These are phyloP conservation scores for Zaprionus camerounensis DNA, from an alignment of 1,140 invertebrate genomes.

Conservation along the genomic window DNA sequence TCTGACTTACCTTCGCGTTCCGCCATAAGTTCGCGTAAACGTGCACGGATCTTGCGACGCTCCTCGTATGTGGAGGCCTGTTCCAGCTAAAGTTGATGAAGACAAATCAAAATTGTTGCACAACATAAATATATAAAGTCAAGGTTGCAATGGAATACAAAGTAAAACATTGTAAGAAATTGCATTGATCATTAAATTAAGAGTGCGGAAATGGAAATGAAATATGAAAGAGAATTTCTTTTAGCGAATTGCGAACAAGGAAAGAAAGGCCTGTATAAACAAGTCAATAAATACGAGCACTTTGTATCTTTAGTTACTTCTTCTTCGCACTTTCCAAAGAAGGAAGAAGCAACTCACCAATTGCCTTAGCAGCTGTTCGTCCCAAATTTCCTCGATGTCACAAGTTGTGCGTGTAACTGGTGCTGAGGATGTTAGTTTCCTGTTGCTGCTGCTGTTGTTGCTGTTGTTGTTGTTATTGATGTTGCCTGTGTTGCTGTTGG, in stretches of 20 bases:
- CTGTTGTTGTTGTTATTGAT: slow-evolving; percentile 20
- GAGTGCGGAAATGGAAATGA: too few relatives aligned
- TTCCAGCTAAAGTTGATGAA: slow-evolving; percentile 88
- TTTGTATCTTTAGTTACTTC: not conserved
- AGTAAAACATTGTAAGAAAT: not conserved
- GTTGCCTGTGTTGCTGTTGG: slow-evolving; percentile 37
- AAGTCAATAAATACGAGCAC: accelerated
- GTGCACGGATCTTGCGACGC: slow-evolving; percentile 90
- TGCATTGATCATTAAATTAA: too few relatives aligned
- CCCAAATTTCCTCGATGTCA: slow-evolving; percentile 89
- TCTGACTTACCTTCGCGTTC: slow-evolving; percentile 89
- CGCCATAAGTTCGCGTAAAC: slow-evolving; percentile 91
- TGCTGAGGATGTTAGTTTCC: slow-evolving; percentile 73
- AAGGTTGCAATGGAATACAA: not conserved
- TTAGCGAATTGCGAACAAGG: not conserved
- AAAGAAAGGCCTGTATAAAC: not conserved
- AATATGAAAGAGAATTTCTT: not conserved
- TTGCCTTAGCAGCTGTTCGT: slow-evolving; percentile 89
- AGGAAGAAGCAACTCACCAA: slow-evolving; percentile 86
- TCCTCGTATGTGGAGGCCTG: slow-evolving; percentile 94
- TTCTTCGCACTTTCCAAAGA: too few relatives aligned
- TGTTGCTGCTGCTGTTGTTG: slow-evolving; percentile 62
- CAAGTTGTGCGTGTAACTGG: slow-evolving; percentile 85
- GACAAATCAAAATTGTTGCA: slow-evolving; percentile 47
- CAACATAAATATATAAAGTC: not conserved